Evolutionary conservation across 2,888 invertebrate species (phyloP), one percentile per base, ranked within the genome.

Genomic region (Lapara coniferarum): DNA sequence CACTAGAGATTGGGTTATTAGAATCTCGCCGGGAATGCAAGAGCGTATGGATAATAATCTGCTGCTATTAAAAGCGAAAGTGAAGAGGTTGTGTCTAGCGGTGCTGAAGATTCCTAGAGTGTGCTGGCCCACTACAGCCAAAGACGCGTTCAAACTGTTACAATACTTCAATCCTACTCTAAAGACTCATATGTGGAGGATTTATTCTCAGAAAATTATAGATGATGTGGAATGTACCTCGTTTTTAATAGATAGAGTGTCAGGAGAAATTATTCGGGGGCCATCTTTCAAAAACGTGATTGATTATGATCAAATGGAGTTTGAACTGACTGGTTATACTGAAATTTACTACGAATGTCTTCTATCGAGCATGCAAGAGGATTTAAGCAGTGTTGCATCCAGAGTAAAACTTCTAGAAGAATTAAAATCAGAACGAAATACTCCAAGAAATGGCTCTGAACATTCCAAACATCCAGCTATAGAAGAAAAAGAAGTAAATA

Each of bases 91-190:
- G 4, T 92, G 91, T 71, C 74, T 92, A n/a, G 93, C 88, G 19
- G 77, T 88, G 0, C 74, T 91, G 4, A 91, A 89, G 76, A 91
- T 92, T 67, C 90, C 91, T 0, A 78, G 80, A 7, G 72, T 81
- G 0, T 85, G 85, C 53, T 91, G 90, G 89, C 92, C 92, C 0
- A 83, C 90, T 0, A 86, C 90, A 0, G 90, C 91, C 0, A 80
- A 85, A 25, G 91, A 92, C 59, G 87, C 86, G 0, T 92, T 93
- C 66, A 91, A 91, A 77, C 77, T 92, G 0, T 72, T 93, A n/a
- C 91, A 93, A 57, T 92, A 92, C 72, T 93, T 92, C 52, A 93
- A 93, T 73, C 92, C 92, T 0, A 84, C 84, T 0, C 72, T 93
- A 25, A 89, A 85, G 75, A 92, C 92, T 0, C 76, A 80, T 66